phyloP scores from a whole-genome alignment of 2,113 vertebrate genomes.

The Labeo rohita region DNA sequence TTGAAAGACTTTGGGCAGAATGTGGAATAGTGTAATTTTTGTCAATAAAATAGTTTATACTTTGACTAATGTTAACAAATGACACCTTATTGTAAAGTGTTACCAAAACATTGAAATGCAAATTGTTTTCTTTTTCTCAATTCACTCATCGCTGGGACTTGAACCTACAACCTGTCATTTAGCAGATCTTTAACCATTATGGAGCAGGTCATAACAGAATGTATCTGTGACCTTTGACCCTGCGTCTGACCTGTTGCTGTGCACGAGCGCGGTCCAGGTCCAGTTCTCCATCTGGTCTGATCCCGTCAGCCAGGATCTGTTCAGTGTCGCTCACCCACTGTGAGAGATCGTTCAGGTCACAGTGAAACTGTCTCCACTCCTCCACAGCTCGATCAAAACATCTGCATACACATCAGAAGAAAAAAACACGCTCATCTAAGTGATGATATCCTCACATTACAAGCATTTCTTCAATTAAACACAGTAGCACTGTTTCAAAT shows the following conservation, averaged over 20 bases:
- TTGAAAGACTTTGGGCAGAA: too few relatives aligned
- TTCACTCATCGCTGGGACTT: background rate
- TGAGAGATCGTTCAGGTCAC: slow-evolving; percentile 85
- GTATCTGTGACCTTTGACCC: background rate
- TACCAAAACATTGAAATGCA: too few relatives aligned
- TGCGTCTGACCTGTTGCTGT: slow-evolving; percentile 83
- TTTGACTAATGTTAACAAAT: too few relatives aligned
- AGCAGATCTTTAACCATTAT: background rate
- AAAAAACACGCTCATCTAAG: background rate
- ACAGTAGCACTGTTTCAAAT: background rate
- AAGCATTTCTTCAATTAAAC: background rate
- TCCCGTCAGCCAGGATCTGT: slow-evolving; percentile 73
- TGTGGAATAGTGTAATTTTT: too few relatives aligned
- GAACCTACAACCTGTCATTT: background rate
- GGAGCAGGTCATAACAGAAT: background rate
- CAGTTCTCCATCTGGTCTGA: slow-evolving; percentile 75
- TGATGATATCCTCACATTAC: background rate
- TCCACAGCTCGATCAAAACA: slow-evolving; percentile 84
- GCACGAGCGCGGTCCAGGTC: slow-evolving; percentile 76
- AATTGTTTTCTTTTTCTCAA: too few relatives aligned
- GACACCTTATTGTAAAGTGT: too few relatives aligned
- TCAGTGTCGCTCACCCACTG: slow-evolving; percentile 89
- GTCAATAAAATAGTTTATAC: too few relatives aligned
- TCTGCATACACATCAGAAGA: slow-evolving; percentile 67
- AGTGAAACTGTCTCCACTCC: slow-evolving; percentile 91